phyloP scores from a whole-genome alignment of 1,140 invertebrate species.

The Ceratosolen solmsi region DNA sequence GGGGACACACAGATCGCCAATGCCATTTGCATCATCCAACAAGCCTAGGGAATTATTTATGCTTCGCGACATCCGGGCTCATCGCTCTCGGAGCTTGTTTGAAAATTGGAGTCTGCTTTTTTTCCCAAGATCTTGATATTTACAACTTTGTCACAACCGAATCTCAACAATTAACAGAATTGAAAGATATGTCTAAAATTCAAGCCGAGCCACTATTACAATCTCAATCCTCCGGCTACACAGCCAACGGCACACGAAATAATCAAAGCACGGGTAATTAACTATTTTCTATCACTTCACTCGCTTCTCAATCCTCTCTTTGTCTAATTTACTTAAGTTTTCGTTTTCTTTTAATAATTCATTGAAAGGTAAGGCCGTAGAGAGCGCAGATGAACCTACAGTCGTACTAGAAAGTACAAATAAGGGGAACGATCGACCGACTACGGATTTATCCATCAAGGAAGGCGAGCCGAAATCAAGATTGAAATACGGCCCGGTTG shows the following conservation, averaged over 20 bases:
- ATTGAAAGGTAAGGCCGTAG: background rate
- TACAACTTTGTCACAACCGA: constrained; percentile 55
- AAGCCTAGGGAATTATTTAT: constrained; percentile 63
- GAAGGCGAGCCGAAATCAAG: constrained; percentile 15
- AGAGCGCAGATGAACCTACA: background rate
- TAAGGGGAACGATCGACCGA: constrained; percentile 2
- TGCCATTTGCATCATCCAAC: constrained; percentile 63
- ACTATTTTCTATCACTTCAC: background rate
- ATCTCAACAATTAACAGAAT: constrained; percentile 50
- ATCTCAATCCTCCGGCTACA: background rate
- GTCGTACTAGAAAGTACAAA: constrained; percentile 10
- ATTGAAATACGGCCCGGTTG: constrained; percentile 60
- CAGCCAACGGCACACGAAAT: constrained; percentile 16
- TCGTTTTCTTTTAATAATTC: background rate
- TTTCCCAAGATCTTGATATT: constrained; percentile 59
- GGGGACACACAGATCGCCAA: constrained; percentile 54
- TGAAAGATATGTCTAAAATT: constrained; percentile 52
- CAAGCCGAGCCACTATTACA: constrained; percentile 56
- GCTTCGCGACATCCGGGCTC: constrained; percentile 60
- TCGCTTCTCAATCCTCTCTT: background rate
- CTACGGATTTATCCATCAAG: background rate
- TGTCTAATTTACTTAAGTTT: too few relatives aligned
- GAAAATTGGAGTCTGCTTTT: constrained; percentile 59
- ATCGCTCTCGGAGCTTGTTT: constrained; percentile 57
- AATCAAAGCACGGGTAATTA: constrained; percentile 24